Percentiles rank a stretch among this genome's conserved stretches.
These are phyloP conservation scores for Hydrozoanthus tunicans DNA, from an alignment of 64 coral and sea anemone genomes.

Conservation along the genomic window DNA sequence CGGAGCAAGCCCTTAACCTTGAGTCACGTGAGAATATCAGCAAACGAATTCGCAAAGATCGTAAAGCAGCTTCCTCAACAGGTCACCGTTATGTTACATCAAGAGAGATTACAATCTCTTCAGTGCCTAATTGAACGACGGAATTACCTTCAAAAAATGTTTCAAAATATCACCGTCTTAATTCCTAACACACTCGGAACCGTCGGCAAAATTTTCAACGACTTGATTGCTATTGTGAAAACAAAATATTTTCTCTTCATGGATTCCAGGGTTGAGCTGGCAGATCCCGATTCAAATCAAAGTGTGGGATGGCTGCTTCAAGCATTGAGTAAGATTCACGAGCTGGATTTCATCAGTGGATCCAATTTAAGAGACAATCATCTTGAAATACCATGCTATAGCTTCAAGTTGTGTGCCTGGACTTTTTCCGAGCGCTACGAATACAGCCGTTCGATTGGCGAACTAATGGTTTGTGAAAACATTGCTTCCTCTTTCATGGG, in stretches of 20 bases:
- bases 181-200: not conserved
- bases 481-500: slow-evolving; percentile 62
- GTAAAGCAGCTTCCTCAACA: not conserved
- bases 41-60: not conserved
- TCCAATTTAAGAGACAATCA: slow-evolving; percentile 25
- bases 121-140: not conserved
- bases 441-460: slow-evolving; percentile 43
- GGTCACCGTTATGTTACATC: not conserved
- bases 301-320: slow-evolving; percentile 25
- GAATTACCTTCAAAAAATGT: not conserved
- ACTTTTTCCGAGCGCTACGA: slow-evolving; percentile 53
- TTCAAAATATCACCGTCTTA: not conserved
- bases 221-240: not conserved
- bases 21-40: not conserved
- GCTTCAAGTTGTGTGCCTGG: slow-evolving; percentile 58
- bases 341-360: slow-evolving; percentile 60
- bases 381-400: slow-evolving; percentile 48
- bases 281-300: not conserved
- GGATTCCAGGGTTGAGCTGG: not conserved
- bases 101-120: not conserved
- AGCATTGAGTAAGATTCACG: slow-evolving; percentile 25
- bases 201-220: slow-evolving; percentile 1
- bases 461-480: slow-evolving; percentile 62
- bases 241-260: slow-evolving; percentile 59
- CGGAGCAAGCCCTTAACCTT: not conserved